phyloP scores from a whole-genome alignment of 1,140 invertebrate genomes.

The Neoseiulus cucumeris region DNA sequence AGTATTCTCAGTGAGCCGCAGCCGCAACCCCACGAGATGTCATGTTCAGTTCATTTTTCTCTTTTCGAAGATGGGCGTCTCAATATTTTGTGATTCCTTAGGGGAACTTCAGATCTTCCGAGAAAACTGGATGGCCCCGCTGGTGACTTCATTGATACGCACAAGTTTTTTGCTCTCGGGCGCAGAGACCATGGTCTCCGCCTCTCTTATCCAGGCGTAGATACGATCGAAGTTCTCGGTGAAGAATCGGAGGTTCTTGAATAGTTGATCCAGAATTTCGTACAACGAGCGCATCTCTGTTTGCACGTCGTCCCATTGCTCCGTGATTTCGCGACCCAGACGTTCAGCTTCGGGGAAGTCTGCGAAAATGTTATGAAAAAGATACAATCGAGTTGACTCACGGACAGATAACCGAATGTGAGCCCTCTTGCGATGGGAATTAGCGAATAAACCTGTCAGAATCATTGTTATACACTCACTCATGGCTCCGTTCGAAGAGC shows the following conservation, averaged over 20 bases:
- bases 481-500: not conserved
- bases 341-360: slow-evolving; percentile 48
- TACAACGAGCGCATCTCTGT: slow-evolving; percentile 71
- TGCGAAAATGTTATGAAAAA: slow-evolving; percentile 24
- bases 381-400: not conserved
- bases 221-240: slow-evolving; percentile 47
- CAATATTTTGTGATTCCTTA: no score
- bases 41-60: no score
- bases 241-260: slow-evolving; percentile 70
- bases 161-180: slow-evolving; percentile 61
- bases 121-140: not conserved
- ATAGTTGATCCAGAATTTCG: slow-evolving; percentile 66
- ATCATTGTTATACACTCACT: not conserved
- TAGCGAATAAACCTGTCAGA: no score
- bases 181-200: slow-evolving; percentile 48
- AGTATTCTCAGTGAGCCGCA: not conserved
- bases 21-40: no score
- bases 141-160: slow-evolving; percentile 8
- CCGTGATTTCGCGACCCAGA: slow-evolving; percentile 58
- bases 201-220: slow-evolving; percentile 53
- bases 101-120: no score
- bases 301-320: slow-evolving; percentile 69
- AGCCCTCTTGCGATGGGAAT: no score
- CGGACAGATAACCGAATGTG: no score
- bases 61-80: no score